Percentiles rank a stretch among this genome's conserved stretches.
phyloP scores from a whole-genome alignment of 2,113 vertebrate species.

The Rhinolophus ferrumequinum region DNA sequence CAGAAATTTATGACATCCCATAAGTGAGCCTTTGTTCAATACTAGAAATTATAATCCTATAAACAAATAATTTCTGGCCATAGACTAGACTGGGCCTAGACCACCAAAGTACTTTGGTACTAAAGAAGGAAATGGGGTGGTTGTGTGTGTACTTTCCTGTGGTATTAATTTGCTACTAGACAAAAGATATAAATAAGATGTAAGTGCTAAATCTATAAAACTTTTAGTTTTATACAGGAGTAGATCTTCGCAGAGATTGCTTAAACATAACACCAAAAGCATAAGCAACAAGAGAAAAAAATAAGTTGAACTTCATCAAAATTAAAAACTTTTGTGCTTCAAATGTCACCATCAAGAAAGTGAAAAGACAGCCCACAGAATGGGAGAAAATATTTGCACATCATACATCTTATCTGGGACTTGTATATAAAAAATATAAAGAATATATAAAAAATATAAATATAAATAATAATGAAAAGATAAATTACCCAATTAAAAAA shows the following conservation, averaged over 20 bases:
- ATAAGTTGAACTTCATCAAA: not conserved
- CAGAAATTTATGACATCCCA: not conserved
- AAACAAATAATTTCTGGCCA: not conserved
- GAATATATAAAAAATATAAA: not conserved
- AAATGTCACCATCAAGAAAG: conserved; percentile 6
- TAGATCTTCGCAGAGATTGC: not conserved
- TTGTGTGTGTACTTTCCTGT: not conserved
- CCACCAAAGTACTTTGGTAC: not conserved
- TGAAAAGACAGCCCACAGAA: not conserved
- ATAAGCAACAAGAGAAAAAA: not conserved
- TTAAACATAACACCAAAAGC: not conserved
- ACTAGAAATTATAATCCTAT: not conserved
- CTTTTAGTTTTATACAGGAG: not conserved
- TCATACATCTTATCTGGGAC: not conserved
- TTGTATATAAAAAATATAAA: conserved; percentile 35
- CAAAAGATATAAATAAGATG: not conserved
- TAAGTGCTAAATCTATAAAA: not conserved
- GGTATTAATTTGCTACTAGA: not conserved
- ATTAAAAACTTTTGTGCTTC: conserved; percentile 15
- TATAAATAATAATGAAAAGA: not conserved
- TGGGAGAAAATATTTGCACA: conserved; percentile 42
- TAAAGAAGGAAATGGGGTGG: not conserved
- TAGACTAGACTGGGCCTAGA: not conserved
- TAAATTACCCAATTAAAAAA: not conserved
- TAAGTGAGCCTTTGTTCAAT: not conserved